Evolutionary conservation across 2,113 vertebrate species (phyloP).

Genomic region (Ophthalmolycus amberensis): DNA sequence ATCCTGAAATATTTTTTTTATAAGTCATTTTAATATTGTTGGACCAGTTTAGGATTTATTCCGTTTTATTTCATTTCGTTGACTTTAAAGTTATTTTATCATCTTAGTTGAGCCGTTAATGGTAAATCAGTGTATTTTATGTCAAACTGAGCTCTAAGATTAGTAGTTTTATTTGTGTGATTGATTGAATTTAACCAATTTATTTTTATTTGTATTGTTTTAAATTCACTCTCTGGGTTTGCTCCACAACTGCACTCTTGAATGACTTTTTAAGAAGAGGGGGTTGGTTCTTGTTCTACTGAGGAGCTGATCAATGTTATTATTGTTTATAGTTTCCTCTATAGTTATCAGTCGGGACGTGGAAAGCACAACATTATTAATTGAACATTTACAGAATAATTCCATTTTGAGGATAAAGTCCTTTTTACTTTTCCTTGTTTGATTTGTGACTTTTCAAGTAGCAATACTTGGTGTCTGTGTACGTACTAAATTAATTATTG

Average conservation of each 20-base stretch:
- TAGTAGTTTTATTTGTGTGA: not conserved
- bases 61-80: not conserved
- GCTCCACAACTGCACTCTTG: not conserved
- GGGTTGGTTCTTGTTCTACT: not conserved
- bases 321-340: not conserved
- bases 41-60: not conserved
- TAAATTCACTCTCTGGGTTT: not conserved
- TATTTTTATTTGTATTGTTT: not conserved
- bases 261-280: not conserved
- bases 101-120: not conserved
- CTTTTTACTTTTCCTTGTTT: not conserved
- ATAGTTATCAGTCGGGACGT: not conserved
- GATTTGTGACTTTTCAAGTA: not conserved
- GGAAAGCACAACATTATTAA: not conserved
- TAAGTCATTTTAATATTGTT: not conserved
- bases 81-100: not conserved
- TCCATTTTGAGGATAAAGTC: not conserved
- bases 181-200: not conserved
- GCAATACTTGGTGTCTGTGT: not conserved
- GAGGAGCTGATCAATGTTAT: not conserved
- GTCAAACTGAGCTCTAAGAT: not conserved
- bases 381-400: slow-evolving; percentile 2
- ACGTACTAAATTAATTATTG: not conserved
- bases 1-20: not conserved
- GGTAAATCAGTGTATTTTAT: not conserved